These are phyloP conservation scores for Anoura caudifer DNA, from an alignment of 2,113 vertebrate species.

Conservation along the genomic window DNA sequence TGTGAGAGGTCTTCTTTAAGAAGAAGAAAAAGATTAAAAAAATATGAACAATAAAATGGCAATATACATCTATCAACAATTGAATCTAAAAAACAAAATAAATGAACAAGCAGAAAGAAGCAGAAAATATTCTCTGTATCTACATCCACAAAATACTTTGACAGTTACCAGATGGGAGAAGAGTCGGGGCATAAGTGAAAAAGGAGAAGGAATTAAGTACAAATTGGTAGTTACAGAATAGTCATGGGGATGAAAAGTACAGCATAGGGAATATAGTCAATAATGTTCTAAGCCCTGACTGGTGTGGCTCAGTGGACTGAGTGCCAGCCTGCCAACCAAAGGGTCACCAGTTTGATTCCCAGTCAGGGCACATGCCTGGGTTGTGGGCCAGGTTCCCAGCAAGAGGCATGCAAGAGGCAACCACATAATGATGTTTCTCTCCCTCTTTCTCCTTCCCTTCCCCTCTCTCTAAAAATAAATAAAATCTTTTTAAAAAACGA, in stretches of 20 bases:
- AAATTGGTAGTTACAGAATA: too few relatives aligned
- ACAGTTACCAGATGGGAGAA: background rate
- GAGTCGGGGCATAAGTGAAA: background rate
- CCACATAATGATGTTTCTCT: background rate
- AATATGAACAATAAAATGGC: background rate
- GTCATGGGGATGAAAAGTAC: too few relatives aligned
- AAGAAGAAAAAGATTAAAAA: background rate
- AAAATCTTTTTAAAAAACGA: background rate
- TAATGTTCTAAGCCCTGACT: background rate
- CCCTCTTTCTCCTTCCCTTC: background rate
- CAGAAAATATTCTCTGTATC: background rate
- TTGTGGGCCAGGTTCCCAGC: too few relatives aligned
- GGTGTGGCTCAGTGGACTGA: too few relatives aligned
- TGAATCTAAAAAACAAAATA: background rate
- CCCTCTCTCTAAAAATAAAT: background rate
- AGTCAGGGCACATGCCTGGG: background rate
- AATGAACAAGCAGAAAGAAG: background rate
- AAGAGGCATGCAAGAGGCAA: too few relatives aligned
- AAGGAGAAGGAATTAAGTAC: background rate
- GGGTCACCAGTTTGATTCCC: background rate
- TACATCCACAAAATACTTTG: background rate
- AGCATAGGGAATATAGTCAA: too few relatives aligned
- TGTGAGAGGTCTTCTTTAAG: too few relatives aligned
- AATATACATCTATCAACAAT: background rate
- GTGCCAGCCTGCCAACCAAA: too few relatives aligned